Evolutionary conservation across 2,113 vertebrate genomes (phyloP).

Genomic region (Cinclus cinclus): DNA sequence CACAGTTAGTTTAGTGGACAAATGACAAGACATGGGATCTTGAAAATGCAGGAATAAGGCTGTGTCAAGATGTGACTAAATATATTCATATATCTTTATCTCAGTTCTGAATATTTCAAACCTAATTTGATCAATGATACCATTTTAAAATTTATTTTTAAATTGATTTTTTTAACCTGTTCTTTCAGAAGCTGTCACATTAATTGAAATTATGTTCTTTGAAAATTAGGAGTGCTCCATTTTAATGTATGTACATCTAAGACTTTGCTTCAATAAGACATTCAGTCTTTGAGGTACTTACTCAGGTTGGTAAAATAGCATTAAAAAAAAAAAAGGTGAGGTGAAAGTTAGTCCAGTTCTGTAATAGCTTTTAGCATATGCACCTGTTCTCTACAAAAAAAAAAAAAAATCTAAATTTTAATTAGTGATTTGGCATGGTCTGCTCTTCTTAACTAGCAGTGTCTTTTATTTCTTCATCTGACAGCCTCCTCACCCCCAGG

Average conservation of each 20-base stretch:
- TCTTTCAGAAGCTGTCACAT: neutral
- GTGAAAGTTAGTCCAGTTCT: constrained; percentile 12
- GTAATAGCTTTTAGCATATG: constrained; percentile 7
- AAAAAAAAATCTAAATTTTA: constrained; percentile 47
- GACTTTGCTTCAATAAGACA: neutral
- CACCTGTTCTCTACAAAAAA: constrained; percentile 42
- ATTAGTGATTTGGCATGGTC: constrained; percentile 71
- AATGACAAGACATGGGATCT: neutral
- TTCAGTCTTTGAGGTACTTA: neutral
- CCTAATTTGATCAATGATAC: neutral
- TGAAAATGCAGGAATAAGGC: neutral
- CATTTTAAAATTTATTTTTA: neutral
- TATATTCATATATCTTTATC: neutral
- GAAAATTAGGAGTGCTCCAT: neutral
- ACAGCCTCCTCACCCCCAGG: constrained; percentile 48
- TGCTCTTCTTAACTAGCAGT: constrained; percentile 63
- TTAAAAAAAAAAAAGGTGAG: neutral
- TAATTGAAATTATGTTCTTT: neutral
- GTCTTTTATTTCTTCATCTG: constrained; percentile 68
- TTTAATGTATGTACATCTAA: neutral
- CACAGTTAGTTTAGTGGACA: neutral
- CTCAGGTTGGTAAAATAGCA: neutral
- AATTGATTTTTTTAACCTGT: neutral
- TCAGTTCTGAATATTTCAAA: neutral
- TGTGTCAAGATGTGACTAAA: neutral